Evolutionary conservation across 2,888 invertebrate genomes (phyloP).

Genomic region (Drosophila putrida): DNA sequence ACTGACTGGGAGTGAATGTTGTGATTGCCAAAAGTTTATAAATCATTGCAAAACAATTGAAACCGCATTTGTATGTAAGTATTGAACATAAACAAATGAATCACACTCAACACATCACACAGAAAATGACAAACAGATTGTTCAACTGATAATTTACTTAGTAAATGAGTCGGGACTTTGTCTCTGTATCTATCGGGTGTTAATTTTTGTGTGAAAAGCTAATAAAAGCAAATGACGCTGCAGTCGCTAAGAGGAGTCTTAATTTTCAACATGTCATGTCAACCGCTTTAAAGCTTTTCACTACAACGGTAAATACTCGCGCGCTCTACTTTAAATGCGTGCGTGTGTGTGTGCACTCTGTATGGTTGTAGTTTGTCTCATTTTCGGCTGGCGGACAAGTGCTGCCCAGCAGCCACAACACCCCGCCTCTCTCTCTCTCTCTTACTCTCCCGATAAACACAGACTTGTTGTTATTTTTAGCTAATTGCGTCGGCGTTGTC

Average conservation of each 20-base stretch:
- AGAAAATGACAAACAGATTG: conserved; percentile 32
- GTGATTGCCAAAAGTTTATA: conserved; percentile 49
- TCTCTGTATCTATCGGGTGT: conserved; percentile 31
- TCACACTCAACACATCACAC: conserved; percentile 23
- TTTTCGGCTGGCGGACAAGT: conserved; percentile 33
- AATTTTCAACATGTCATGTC: conserved; percentile 52
- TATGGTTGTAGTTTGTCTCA: conserved; percentile 15
- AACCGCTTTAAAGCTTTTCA: conserved; percentile 41
- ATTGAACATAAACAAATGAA: conserved; percentile 25
- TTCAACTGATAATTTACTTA: conserved; percentile 30
- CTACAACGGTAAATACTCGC: conserved; percentile 57
- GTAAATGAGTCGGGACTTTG: conserved; percentile 13
- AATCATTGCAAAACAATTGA: conserved; percentile 47
- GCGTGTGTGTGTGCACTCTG: conserved; percentile 9
- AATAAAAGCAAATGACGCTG: conserved; percentile 51
- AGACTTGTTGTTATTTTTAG: conserved; percentile 63
- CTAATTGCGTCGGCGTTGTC: conserved; percentile 59
- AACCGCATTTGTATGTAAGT: conserved; percentile 35
- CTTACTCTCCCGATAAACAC: conserved; percentile 10
- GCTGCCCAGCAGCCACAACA: conserved; percentile 19
- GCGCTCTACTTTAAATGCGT: conserved; percentile 47
- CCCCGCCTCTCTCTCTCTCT: neutral
- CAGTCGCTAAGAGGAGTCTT: conserved; percentile 34
- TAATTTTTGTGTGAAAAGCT: conserved; percentile 60
- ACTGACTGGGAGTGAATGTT: conserved; percentile 12